Evolutionary conservation across 1,140 invertebrate genomes (phyloP).

Genomic region (Nasonia longicornis): DNA sequence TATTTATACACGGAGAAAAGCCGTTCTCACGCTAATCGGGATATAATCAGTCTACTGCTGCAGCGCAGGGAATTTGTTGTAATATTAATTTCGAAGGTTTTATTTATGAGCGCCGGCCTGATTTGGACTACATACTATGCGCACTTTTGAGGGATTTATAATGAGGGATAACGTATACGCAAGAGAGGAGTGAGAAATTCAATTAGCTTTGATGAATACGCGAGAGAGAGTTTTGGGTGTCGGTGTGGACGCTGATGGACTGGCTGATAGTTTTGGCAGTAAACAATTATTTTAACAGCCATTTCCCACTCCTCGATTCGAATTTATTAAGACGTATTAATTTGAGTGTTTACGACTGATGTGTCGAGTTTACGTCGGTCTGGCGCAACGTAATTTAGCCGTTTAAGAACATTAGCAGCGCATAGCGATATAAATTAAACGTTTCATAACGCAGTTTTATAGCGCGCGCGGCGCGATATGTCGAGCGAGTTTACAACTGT

Average conservation of each 20-base stretch:
- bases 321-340: neutral
- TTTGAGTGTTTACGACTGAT: neutral
- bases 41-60: neutral
- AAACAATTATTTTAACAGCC: neutral
- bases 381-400: neutral
- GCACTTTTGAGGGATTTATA: neutral
- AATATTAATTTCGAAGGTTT: neutral
- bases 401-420: neutral
- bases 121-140: neutral
- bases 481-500: neutral
- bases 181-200: neutral
- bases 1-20: slow-evolving; percentile 1
- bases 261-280: neutral
- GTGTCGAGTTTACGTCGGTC: too few species aligned
- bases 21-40: slow-evolving; percentile 43
- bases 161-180: neutral
- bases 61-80: slow-evolving; percentile 3
- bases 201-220: neutral
- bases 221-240: neutral
- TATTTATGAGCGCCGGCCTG: neutral
- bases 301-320: neutral
- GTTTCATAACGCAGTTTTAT: neutral
- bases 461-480: neutral
- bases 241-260: neutral
- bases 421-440: neutral